These are phyloP conservation scores for Apotomis betuletana DNA, from an alignment of 2,888 invertebrate genomes.

Conservation along the genomic window DNA sequence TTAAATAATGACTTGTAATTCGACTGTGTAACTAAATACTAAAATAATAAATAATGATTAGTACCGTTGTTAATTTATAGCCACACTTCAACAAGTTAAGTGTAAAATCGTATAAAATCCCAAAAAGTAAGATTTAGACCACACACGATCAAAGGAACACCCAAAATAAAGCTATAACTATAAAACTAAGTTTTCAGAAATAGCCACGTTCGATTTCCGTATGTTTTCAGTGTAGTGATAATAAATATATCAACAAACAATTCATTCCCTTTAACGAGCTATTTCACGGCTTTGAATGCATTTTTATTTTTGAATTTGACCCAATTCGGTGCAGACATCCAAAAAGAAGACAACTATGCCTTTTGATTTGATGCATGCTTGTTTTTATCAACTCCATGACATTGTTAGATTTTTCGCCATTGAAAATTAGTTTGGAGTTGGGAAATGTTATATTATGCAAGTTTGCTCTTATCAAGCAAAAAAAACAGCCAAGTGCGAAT, in stretches of 20 bases:
- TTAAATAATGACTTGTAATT: too few species aligned
- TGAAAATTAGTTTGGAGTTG: conserved; percentile 15
- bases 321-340: conserved; percentile 41
- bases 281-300: conserved; percentile 58
- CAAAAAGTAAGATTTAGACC: conserved; percentile 54
- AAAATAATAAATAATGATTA: too few species aligned
- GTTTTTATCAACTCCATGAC: conserved; percentile 31
- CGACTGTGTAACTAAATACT: too few species aligned
- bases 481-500: neutral
- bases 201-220: conserved; percentile 66
- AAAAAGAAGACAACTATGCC: conserved; percentile 26
- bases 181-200: conserved; percentile 73
- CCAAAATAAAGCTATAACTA: conserved; percentile 62
- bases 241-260: conserved; percentile 77
- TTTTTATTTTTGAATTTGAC: conserved; percentile 55
- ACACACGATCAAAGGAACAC: conserved; percentile 75
- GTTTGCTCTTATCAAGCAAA: neutral
- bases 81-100: conserved; percentile 13
- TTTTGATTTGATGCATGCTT: conserved; percentile 39
- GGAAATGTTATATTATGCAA: conserved; percentile 13
- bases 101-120: conserved; percentile 28
- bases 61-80: conserved; percentile 9
- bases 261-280: conserved; percentile 61
- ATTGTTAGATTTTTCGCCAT: conserved; percentile 31
- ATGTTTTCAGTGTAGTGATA: conserved; percentile 68